Evolutionary conservation across 2,113 vertebrate genomes (phyloP).

Genomic region (Carettochelys insculpta): DNA sequence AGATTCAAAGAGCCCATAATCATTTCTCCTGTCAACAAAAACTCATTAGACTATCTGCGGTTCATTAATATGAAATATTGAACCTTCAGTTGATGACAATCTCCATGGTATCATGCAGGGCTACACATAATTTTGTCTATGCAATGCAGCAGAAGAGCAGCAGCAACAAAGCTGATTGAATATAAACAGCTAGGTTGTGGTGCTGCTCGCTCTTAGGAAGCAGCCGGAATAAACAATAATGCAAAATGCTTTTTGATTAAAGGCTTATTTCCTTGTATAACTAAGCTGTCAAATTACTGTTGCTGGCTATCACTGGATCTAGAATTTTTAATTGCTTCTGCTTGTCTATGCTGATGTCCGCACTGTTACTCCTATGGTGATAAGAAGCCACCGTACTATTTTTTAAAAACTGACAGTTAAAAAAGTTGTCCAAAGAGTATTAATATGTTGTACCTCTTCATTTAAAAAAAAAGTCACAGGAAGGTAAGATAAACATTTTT

Average conservation of each 20-base stretch:
- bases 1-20: slow-evolving; percentile 18
- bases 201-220: not conserved
- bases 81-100: not conserved
- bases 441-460: not conserved
- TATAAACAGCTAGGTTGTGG: not conserved
- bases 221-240: not conserved
- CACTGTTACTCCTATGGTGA: not conserved
- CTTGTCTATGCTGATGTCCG: not conserved
- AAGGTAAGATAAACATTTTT: not conserved
- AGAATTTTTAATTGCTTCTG: slow-evolving; percentile 1
- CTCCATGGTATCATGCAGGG: not conserved
- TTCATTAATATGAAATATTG: slow-evolving; percentile 13
- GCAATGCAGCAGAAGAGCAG: not conserved
- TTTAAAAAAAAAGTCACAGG: not conserved
- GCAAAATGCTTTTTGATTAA: not conserved
- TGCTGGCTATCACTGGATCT: not conserved
- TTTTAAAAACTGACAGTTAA: not conserved
- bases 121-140: slow-evolving; percentile 16
- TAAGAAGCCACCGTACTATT: not conserved
- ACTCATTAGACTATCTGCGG: not conserved
- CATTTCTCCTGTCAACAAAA: slow-evolving; percentile 35
- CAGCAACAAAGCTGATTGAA: not conserved
- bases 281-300: not conserved
- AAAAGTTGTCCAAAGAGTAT: not conserved
- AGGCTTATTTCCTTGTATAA: not conserved